A percentile compares a stretch with the other conserved stretches of the same genome.
These are phyloP conservation scores for Allygus modestus DNA, from an alignment of 2,888 invertebrate genomes.

Conservation along the genomic window DNA sequence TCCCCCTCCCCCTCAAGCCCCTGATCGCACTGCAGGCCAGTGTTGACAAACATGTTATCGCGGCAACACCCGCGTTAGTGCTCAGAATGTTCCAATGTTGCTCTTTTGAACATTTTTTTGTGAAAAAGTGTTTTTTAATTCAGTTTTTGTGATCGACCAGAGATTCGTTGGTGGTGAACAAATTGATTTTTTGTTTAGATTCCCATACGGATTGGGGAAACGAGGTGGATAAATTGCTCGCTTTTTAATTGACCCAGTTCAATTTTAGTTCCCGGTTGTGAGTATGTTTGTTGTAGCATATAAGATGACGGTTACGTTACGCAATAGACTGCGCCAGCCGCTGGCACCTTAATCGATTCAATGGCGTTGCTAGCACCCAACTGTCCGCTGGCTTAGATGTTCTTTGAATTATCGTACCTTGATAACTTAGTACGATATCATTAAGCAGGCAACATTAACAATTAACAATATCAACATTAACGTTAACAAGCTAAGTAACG, in stretches of 20 bases:
- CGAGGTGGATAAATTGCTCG: neutral
- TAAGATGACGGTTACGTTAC: neutral
- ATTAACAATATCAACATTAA: too few relatives aligned
- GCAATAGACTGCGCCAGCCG: neutral
- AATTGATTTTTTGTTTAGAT: neutral
- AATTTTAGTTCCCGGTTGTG: neutral
- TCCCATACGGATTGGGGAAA: neutral
- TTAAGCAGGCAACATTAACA: too few relatives aligned
- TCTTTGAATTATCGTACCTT: too few relatives aligned
- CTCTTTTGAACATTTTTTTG: neutral
- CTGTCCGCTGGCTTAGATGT: too few relatives aligned
- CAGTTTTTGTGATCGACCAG: neutral
- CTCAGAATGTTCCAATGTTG: neutral
- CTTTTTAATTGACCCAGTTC: neutral
- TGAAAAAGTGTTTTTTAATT: neutral
- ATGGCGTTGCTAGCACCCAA: neutral
- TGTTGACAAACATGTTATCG: slow-evolving; percentile 16
- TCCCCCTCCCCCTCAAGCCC: neutral
- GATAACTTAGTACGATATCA: too few relatives aligned
- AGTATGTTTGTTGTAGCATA: neutral
- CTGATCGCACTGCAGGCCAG: slow-evolving; percentile 1
- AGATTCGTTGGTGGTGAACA: neutral
- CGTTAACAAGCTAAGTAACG: too few relatives aligned
- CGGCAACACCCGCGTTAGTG: neutral
- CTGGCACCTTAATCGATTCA: neutral